Percentiles rank a stretch among this genome's conserved stretches.
These are phyloP conservation scores for Delphinus delphis DNA, from an alignment of 2,113 vertebrate species.

Conservation along the genomic window DNA sequence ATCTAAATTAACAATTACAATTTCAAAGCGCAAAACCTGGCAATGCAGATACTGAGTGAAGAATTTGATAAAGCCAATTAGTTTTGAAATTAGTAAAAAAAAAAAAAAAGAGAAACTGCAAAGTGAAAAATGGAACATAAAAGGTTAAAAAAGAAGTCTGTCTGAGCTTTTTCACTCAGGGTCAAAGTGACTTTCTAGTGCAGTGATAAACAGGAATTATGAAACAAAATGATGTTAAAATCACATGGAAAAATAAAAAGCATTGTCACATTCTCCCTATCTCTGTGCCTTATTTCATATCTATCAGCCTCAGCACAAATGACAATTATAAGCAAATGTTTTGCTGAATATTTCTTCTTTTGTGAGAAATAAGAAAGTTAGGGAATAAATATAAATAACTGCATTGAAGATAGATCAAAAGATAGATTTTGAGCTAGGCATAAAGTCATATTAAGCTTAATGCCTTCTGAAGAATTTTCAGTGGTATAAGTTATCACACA, in stretches of 20 bases:
- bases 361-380: background rate
- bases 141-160: background rate
- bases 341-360: background rate
- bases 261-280: background rate
- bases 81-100: slow-evolving; percentile 22
- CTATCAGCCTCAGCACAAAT: background rate
- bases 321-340: background rate
- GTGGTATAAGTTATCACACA: background rate
- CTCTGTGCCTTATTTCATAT: background rate
- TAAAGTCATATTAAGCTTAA: background rate
- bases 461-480: background rate
- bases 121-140: background rate
- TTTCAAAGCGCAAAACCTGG: background rate
- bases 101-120: background rate
- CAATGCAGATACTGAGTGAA: background rate
- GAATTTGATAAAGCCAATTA: background rate
- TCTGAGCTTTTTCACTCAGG: background rate
- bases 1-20: background rate
- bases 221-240: background rate
- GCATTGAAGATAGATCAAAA: background rate
- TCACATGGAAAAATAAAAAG: background rate
- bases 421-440: background rate
- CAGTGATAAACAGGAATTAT: background rate
- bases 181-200: slow-evolving; percentile 16
- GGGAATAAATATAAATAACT: background rate